phyloP scores from a whole-genome alignment of 2,797 vertebrate species.

The Bradypodion ventrale region DNA sequence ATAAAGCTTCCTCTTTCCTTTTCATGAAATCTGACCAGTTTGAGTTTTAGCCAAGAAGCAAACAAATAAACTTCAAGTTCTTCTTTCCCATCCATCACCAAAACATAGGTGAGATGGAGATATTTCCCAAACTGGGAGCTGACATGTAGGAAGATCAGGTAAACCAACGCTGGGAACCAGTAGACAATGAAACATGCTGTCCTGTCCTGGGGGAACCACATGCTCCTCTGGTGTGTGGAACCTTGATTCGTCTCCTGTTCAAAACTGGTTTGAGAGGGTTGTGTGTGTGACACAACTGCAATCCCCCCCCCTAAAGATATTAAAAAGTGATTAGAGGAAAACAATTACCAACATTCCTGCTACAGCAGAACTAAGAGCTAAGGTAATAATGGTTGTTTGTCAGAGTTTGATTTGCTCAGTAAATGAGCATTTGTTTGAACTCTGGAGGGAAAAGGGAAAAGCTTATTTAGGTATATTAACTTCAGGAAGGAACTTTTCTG shows the following conservation, averaged over 20 bases:
- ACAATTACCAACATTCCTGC: not conserved
- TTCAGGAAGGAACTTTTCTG: slow-evolving; percentile 39
- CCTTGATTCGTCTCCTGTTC: not conserved
- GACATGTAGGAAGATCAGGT: not conserved
- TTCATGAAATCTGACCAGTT: not conserved
- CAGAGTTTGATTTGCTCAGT: slow-evolving; percentile 47
- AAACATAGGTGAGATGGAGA: too few relatives aligned
- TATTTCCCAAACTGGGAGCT: not conserved
- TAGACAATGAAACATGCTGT: not conserved
- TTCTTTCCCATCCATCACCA: too few relatives aligned
- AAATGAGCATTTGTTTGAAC: slow-evolving; percentile 35
- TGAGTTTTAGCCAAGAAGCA: too few relatives aligned
- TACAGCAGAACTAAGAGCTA: not conserved
- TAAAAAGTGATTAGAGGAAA: not conserved
- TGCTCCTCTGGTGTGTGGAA: not conserved
- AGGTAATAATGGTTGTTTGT: slow-evolving; percentile 1
- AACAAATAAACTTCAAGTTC: too few relatives aligned
- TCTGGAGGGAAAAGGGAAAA: slow-evolving; percentile 37
- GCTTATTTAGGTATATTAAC: slow-evolving; percentile 45
- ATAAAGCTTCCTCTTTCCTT: not conserved
- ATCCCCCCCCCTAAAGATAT: slow-evolving; percentile 4
- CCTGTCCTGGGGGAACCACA: not conserved
- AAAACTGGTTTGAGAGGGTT: not conserved
- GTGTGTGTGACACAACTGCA: not conserved
- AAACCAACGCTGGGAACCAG: not conserved